Base-by-base conservation (phyloP, 1,140 invertebrate genomes). In the Heliothis subflexa region DNA sequence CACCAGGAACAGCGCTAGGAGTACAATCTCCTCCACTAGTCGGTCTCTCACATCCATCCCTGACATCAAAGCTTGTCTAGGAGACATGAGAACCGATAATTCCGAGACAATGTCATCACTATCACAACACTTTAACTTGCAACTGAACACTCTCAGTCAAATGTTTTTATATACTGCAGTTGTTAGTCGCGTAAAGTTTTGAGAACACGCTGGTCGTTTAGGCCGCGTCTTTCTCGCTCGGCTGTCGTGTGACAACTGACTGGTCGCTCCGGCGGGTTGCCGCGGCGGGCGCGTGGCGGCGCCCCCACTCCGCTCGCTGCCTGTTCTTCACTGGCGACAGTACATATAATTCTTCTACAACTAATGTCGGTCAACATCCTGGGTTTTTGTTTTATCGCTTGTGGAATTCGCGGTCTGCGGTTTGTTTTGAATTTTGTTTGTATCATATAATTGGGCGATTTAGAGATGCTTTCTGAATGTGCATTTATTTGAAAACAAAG, bases 101-200 rank as follows among this genome's bases (percentile, higher is more conserved):
- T 93, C 92, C 89, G 91, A 88, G 81, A 83, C 84, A 91, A 85
- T 88, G 84, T 93, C 93, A 94, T 94, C 93, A 94, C 93, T 93
- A 90, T 83, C 87, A 91, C 90, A 83, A 77, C 81, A 86, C 81
- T 88, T 80, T 83, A 88, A 82, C 88, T 88, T 84, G 87, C 87
- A 91, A 92, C 87, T 88, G 78, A 88, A 94, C 91, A 91, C 90
- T 89, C 82, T 88, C 87, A 88, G 88, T 91, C 86, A 85, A 82
- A 75, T 76, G 83, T 78, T 81, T 84, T 72, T 78, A 75, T 83
- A 83, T 84, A 88, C 87, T 90, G 86, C 86, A 88, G 86, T 88
- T 89, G 87, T 82, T 85, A 89, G 89, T 92, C 90, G 90, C 90
- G 91, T 88, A 86, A 92, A 93, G 88, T 93, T 93, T 86, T 83